Evolutionary conservation across 2,888 invertebrate species (phyloP).

Genomic region (Mimachlamys varia): DNA sequence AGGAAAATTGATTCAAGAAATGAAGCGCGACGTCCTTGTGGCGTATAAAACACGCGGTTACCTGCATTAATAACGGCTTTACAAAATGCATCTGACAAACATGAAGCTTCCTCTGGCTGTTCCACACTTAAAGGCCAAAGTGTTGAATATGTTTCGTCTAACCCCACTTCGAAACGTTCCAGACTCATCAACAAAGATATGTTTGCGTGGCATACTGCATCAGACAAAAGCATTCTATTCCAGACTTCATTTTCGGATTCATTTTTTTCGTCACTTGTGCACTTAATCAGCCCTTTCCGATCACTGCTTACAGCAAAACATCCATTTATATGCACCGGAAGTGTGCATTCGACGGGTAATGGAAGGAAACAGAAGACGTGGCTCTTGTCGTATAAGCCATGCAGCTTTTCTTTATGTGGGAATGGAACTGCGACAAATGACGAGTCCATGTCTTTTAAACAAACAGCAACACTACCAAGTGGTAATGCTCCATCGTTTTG

Average conservation of each 20-base stretch:
- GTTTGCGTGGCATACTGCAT: conserved; percentile 39
- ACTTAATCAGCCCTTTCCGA: conserved; percentile 62
- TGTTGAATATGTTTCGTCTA: not conserved
- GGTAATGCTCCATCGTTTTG: conserved; percentile 57
- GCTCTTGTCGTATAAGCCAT: conserved; percentile 62
- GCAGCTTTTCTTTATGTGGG: conserved; percentile 37
- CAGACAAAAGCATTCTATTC: conserved; percentile 46
- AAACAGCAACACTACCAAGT: conserved; percentile 66
- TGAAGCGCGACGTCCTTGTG: not conserved
- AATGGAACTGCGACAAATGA: not conserved
- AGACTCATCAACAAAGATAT: not conserved
- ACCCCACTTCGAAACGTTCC: not conserved
- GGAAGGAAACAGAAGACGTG: conserved; percentile 77
- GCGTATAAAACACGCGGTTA: not conserved
- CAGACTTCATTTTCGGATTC: conserved; percentile 37
- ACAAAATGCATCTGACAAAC: not conserved
- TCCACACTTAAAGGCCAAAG: not conserved
- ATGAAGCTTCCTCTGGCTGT: not conserved
- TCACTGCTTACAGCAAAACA: conserved; percentile 73
- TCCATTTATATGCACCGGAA: conserved; percentile 77
- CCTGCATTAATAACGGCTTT: not conserved
- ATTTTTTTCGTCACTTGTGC: conserved; percentile 66
- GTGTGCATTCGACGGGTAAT: conserved; percentile 67
- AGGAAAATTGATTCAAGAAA: not conserved
- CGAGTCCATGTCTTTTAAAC: conserved; percentile 1